Evolutionary conservation across 2,888 invertebrate species (phyloP), one percentile per base, ranked within the genome.

Genomic region (Conistra vaccinii): DNA sequence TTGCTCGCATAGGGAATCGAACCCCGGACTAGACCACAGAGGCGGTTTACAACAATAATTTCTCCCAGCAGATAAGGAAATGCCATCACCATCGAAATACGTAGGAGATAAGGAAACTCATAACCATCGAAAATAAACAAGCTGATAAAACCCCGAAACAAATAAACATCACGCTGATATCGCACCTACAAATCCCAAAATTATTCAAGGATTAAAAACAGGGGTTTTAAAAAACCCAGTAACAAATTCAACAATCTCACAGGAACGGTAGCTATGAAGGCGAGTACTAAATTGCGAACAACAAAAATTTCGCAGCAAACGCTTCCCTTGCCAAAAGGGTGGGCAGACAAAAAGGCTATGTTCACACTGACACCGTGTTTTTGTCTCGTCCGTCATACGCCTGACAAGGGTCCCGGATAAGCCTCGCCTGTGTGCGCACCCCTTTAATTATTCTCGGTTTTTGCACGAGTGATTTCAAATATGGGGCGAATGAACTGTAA

Each of bases 361-460:
- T 88, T 88, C 89, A 89, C 89, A 91, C 87, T 83, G 81, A 81
- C 88, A 86, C 86, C 74, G 83, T 89, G 91, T 92, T 92, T 92
- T 92, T 92, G 92, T 92, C 89, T 90, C 90, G 89, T 91, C 90
- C 89, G 90, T 92, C 91, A 91, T 89, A 86, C 85, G 76, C 78
- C 82, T 92, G 92, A 92, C 92, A 91, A 89, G 92, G 92, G 92
- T 92, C 83, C 77, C 79, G 85, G 87, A 89, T 89, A 89, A 89
- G 89, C 87, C 65, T 77, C 84, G 87, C 85, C 69, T 85, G 89
- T 89, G 90, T 87, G 90, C 81, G 84, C 88, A 85, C 87, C 88
- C 89, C 90, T 91, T 91, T 92, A 92, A 92, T 92, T 91, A 92
- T 92, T 91, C 90, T 85, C 87, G 84, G 85, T 91, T 91, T 90